phyloP scores from a whole-genome alignment of 1,140 invertebrate genomes.

The Listronotus oregonensis region DNA sequence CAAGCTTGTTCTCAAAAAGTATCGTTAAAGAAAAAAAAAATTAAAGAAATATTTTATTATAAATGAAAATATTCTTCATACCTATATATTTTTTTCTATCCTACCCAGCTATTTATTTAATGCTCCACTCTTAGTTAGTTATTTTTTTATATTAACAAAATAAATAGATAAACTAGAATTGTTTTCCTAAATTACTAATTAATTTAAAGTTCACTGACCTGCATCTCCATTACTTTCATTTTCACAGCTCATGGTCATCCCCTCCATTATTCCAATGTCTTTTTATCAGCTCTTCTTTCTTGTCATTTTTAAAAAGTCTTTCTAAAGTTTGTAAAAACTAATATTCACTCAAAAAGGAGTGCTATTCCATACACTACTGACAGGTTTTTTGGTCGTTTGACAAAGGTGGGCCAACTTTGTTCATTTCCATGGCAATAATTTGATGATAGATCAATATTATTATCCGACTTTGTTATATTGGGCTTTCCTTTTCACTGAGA shows the following conservation, averaged over 20 bases:
- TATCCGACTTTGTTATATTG: neutral
- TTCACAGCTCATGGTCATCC: slow-evolving; percentile 15
- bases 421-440: slow-evolving; percentile 35
- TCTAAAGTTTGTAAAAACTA: neutral
- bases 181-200: no score
- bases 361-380: slow-evolving; percentile 19
- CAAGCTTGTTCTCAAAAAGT: no score
- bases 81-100: no score
- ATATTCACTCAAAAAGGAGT: slow-evolving; percentile 4
- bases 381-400: slow-evolving; percentile 25
- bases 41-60: no score
- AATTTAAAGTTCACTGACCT: slow-evolving; percentile 20
- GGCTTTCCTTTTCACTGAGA: slow-evolving; percentile 3
- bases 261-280: slow-evolving; percentile 2
- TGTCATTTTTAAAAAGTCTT: neutral
- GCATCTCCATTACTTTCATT: slow-evolving; percentile 24
- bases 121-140: neutral
- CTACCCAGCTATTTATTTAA: no score
- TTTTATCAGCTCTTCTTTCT: slow-evolving; percentile 23
- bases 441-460: slow-evolving; percentile 32
- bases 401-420: slow-evolving; percentile 17
- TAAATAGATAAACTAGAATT: no score
- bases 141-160: no score
- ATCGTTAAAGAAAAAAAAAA: no score
- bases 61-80: no score